phyloP scores from a whole-genome alignment of 2,888 invertebrate genomes.

The Cerastis leucographa region DNA sequence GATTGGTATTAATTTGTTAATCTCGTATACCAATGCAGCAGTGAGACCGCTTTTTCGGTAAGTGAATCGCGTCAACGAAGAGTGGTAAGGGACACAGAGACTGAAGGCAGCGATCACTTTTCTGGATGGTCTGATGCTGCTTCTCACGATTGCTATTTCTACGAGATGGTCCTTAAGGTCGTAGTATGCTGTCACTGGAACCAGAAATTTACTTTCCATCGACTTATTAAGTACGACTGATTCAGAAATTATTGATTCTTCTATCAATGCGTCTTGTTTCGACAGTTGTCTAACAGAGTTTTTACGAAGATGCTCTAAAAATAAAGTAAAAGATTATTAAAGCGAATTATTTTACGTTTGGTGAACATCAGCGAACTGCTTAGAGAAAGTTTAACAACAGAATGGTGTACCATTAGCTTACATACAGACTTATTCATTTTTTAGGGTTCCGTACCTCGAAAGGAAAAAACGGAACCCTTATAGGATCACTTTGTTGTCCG shows the following conservation, averaged over 20 bases:
- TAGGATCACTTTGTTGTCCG: too few species aligned
- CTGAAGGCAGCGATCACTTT: conserved; percentile 73
- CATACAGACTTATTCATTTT: background rate
- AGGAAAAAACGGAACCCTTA: too few species aligned
- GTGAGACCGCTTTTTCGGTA: conserved; percentile 68
- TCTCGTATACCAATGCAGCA: conserved; percentile 67
- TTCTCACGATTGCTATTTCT: conserved; percentile 71
- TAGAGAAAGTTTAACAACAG: background rate
- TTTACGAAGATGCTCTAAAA: background rate
- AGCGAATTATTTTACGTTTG: background rate
- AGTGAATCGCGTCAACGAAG: conserved; percentile 69
- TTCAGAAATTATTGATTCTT: background rate
- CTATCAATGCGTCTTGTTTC: too few species aligned
- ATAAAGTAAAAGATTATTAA: background rate
- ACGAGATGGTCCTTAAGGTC: conserved; percentile 67
- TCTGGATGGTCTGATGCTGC: conserved; percentile 59
- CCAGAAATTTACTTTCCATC: background rate
- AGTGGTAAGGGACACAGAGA: conserved; percentile 76
- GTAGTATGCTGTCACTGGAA: conserved; percentile 70
- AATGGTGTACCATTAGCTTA: background rate
- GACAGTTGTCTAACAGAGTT: background rate
- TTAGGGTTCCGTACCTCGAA: too few species aligned
- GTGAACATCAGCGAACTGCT: background rate
- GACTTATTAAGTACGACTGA: background rate
- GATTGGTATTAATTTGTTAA: conserved; percentile 73